Evolutionary conservation across 2,797 vertebrate genomes (phyloP), one percentile per base, ranked within the genome.

Genomic region (Denticeps clupeoides): DNA sequence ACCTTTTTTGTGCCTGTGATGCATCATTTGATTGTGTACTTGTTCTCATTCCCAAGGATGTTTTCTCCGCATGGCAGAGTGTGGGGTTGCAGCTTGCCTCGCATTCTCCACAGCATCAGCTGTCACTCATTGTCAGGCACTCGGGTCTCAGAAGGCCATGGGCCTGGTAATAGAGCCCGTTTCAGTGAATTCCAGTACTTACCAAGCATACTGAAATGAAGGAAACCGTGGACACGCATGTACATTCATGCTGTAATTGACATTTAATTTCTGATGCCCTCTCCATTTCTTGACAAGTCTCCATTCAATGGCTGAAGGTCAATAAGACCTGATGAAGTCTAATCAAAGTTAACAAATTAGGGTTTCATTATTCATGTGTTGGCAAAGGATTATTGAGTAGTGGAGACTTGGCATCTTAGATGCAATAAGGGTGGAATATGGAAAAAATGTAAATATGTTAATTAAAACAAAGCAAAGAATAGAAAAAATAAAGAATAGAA

Each of bases 1-100:
- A 70, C 71, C 66, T 68, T 70, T 63, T 47, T 43, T 59, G 54
- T n/a, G n/a, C 69, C 69, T 64, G 63, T 64, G 61, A 66, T 29
- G 43, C 29, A 48, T 53, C 25, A 41, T 58, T 57, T n/a, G n/a
- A n/a, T n/a, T n/a, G n/a, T n/a, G n/a, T n/a, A n/a, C n/a, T n/a
- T n/a, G n/a, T n/a, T n/a, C n/a, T n/a, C n/a, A n/a, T n/a, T n/a
- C n/a, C n/a, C n/a, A n/a, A n/a, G n/a, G n/a, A n/a, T 37, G 46
- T 58, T 62, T 54, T 55, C 48, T 50, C 52, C 31, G 45, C 15
- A 22, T 28, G 25, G 32, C 49, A 27, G 31, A 54, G 44, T 15
- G 24, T 56, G 24, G 32, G 7, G 24, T 7, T 25, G 24, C 24
- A 25, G 7, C 24, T 24, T 25, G 24, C 24, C 25, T 49, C 13